Evolutionary conservation across 1,140 invertebrate genomes (phyloP).

Genomic region (Periplaneta americana): DNA sequence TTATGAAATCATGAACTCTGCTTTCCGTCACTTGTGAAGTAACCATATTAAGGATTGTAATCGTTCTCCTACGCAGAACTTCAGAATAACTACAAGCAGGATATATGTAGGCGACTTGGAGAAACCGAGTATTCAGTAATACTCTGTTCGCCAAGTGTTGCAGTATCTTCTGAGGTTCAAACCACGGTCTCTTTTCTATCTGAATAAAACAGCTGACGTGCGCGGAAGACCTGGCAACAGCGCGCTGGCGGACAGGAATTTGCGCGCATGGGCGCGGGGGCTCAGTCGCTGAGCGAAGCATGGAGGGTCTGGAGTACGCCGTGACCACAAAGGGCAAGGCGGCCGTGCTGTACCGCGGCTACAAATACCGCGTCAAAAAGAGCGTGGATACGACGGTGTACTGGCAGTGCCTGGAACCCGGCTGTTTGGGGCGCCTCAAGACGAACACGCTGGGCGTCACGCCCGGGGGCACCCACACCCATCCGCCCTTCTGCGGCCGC

Average conservation of each 20-base stretch:
- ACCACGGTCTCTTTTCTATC: no score
- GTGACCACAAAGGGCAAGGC: neutral
- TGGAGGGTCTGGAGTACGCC: neutral
- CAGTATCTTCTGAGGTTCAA: no score
- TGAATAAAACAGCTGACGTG: no score
- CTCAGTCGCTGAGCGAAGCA: neutral
- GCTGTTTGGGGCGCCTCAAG: neutral
- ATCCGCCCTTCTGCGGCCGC: neutral
- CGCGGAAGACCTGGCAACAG: no score
- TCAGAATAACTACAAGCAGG: no score
- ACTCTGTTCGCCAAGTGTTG: no score
- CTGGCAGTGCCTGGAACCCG: conserved; percentile 1
- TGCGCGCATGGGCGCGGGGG: neutral
- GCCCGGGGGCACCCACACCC: neutral
- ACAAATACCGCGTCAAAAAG: conserved; percentile 1
- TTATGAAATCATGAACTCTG: no score
- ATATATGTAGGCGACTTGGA: no score
- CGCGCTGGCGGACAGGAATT: neutral
- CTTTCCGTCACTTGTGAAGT: no score
- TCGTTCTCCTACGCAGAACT: no score
- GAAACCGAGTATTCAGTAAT: no score
- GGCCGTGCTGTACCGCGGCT: neutral
- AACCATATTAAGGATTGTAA: no score
- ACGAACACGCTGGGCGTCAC: neutral
- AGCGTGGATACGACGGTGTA: neutral